phyloP scores from a whole-genome alignment of 37 sponge, comb jelly and placozoan species.

The Mnemiopsis leidyi region DNA sequence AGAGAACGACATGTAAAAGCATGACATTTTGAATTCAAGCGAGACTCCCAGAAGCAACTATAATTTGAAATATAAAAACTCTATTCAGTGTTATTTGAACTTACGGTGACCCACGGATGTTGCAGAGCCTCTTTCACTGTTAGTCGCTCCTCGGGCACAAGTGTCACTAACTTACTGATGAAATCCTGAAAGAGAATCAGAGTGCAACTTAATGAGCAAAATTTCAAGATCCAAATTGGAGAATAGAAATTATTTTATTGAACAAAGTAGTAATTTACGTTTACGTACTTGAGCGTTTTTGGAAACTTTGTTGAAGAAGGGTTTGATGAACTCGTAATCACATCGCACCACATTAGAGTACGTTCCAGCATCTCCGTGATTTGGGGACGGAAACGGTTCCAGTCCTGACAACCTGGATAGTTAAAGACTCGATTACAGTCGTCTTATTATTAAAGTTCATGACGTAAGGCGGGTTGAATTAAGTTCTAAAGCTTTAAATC shows the following conservation, averaged over 20 bases:
- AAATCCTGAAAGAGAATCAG: background rate
- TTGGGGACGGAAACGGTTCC: slow-evolving; percentile 42
- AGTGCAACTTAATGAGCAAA: too few relatives aligned
- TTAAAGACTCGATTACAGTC: too few relatives aligned
- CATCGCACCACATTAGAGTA: slow-evolving; percentile 34
- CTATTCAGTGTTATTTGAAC: background rate
- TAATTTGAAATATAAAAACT: background rate
- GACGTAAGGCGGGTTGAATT: too few relatives aligned
- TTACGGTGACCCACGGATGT: slow-evolving; percentile 2
- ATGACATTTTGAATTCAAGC: too few relatives aligned
- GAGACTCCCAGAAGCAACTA: background rate
- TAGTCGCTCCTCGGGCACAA: background rate
- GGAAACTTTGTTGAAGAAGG: slow-evolving; percentile 52
- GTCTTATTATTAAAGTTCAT: too few relatives aligned
- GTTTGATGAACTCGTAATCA: slow-evolving; percentile 40
- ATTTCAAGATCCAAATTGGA: too few relatives aligned
- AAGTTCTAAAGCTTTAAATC: too few relatives aligned
- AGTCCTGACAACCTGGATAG: slow-evolving; percentile 18
- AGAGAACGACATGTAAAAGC: too few relatives aligned
- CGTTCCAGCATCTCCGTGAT: slow-evolving; percentile 25
- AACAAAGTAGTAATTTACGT: background rate
- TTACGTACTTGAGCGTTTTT: background rate
- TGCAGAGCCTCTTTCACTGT: background rate
- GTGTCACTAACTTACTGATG: background rate
- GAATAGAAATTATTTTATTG: too few relatives aligned